Conservation (phyloP, 2,113 vertebrate species). For the Callocephalon fimbriatum region DNA sequence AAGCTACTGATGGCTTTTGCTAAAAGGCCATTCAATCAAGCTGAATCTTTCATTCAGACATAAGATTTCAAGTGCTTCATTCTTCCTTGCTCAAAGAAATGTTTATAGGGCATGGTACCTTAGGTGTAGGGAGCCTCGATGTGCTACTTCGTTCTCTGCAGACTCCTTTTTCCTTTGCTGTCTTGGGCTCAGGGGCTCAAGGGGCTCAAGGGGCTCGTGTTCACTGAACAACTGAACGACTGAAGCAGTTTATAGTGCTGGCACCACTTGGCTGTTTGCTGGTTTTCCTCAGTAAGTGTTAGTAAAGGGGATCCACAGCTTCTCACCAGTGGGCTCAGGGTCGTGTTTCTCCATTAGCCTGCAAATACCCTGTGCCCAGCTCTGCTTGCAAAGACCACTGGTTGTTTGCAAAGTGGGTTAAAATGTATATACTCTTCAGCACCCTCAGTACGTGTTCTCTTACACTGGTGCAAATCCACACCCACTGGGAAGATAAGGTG, state of each 20-base stretch:
- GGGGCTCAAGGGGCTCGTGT: accelerated
- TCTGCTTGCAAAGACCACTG: background rate
- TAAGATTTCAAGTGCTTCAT: background rate
- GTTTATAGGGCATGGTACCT: background rate
- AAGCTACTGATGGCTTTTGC: background rate
- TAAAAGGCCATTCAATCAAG: background rate
- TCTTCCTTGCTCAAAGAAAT: background rate
- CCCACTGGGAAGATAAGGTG: background rate
- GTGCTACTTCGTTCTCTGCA: background rate
- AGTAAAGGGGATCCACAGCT: background rate
- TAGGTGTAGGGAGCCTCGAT: background rate
- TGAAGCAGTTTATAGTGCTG: background rate
- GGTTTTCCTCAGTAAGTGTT: background rate
- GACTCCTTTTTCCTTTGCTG: background rate
- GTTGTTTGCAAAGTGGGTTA: background rate
- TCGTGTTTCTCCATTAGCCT: background rate
- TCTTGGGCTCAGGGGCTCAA: accelerated
- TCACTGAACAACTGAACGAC: background rate
- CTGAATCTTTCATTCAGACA: background rate
- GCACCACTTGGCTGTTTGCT: background rate
- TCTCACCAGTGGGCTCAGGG: background rate
- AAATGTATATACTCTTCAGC: background rate
- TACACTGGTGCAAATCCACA: background rate
- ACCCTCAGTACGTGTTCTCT: accelerated
- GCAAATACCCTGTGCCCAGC: background rate